Percentiles rank a stretch among this genome's conserved stretches.
These are phyloP conservation scores for Elymnias hypermnestra DNA, from an alignment of 1,140 invertebrate genomes.

Conservation along the genomic window DNA sequence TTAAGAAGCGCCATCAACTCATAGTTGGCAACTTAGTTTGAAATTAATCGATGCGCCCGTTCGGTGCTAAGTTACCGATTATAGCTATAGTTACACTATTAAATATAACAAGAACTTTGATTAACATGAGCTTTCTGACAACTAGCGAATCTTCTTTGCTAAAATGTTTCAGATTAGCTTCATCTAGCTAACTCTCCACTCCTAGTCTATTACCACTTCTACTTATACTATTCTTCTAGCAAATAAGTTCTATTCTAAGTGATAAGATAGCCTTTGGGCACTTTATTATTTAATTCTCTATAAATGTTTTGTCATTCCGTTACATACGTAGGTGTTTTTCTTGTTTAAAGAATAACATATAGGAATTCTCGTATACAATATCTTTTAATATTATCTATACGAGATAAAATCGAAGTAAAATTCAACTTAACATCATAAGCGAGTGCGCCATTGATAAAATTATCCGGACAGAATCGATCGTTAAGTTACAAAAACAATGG, in stretches of 20 bases:
- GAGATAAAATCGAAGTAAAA: not conserved
- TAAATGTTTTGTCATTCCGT: not conserved
- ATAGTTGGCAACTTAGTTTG: slow-evolving; percentile 34
- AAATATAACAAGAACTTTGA: too few relatives aligned
- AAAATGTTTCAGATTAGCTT: too few relatives aligned
- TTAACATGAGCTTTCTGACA: too few relatives aligned
- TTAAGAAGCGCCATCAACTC: slow-evolving; percentile 25
- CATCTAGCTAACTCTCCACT: too few relatives aligned
- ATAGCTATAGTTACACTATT: too few relatives aligned
- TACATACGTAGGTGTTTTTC: not conserved
- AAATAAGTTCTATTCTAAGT: too few relatives aligned
- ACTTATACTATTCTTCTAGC: too few relatives aligned
- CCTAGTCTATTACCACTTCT: too few relatives aligned
- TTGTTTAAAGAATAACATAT: not conserved
- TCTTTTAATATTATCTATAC: not conserved
- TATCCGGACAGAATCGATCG: slow-evolving; percentile 19
- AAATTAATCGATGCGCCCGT: slow-evolving; percentile 40
- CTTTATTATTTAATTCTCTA: too few relatives aligned
- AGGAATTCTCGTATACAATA: not conserved
- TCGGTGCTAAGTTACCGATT: slow-evolving; percentile 17
- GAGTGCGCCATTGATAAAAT: not conserved
- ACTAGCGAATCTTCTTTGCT: too few relatives aligned
- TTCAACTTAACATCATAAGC: slow-evolving; percentile 2
- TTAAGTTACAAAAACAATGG: slow-evolving; percentile 24
- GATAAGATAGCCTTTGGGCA: too few relatives aligned